Conservation (phyloP, 2,888 invertebrate species). For the Plutella xylostella region DNA sequence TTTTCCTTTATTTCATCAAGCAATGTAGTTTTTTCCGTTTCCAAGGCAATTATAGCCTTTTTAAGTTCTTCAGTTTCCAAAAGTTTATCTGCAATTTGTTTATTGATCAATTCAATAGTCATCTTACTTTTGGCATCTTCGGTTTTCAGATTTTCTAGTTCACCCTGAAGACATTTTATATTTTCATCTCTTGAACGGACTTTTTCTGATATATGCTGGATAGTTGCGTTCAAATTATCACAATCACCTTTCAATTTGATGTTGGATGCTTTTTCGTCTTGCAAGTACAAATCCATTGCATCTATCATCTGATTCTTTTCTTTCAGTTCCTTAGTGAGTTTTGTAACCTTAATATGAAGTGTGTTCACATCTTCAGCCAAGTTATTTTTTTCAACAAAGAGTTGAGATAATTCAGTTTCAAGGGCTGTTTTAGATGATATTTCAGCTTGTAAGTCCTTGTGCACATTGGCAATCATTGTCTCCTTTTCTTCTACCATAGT, state of each 20-base stretch:
- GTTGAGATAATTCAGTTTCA: constrained; percentile 27
- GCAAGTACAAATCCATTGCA: constrained; percentile 24
- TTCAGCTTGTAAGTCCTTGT: constrained; percentile 39
- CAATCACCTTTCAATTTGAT: constrained; percentile 21
- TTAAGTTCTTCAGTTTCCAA: too few species aligned
- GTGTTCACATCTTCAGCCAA: constrained; percentile 24
- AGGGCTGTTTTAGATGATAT: constrained; percentile 34
- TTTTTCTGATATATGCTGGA: constrained; percentile 20
- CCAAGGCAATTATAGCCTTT: too few species aligned
- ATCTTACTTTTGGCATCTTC: constrained; percentile 7
- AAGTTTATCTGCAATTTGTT: not conserved
- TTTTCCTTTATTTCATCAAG: constrained; percentile 13
- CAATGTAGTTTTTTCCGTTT: not conserved
- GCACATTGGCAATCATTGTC: constrained; percentile 30
- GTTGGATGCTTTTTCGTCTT: constrained; percentile 24
- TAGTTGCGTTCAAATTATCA: constrained; percentile 22
- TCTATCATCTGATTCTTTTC: constrained; percentile 29
- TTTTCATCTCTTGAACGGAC: constrained; percentile 20
- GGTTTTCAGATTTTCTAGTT: constrained; percentile 18
- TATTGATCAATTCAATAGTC: constrained; percentile 7
- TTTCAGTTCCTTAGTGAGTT: constrained; percentile 21
- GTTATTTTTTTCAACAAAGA: constrained; percentile 20
- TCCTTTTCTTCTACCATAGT: constrained; percentile 36
- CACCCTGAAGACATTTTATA: constrained; percentile 19
- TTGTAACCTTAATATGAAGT: constrained; percentile 21